Conservation (phyloP, 2,888 invertebrate species). For the Tryphoninae sp. region DNA sequence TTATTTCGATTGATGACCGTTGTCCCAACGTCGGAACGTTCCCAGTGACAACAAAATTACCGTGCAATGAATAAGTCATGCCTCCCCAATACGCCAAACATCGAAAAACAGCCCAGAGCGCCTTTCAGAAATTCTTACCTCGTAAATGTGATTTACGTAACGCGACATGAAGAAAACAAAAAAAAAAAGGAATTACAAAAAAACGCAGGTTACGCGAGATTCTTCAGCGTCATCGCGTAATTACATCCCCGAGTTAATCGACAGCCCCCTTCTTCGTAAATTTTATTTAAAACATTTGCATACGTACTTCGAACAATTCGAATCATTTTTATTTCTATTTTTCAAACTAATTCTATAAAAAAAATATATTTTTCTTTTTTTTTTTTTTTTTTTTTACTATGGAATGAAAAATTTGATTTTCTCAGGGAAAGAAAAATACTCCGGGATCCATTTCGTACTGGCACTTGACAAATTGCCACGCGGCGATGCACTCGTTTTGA, state of each 20-base stretch:
- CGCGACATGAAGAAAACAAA: neutral
- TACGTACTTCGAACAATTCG: neutral
- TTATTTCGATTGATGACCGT: slow-evolving; percentile 19
- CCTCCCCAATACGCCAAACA: neutral
- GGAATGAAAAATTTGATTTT: neutral
- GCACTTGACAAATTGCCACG: slow-evolving; percentile 70
- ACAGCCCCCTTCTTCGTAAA: neutral
- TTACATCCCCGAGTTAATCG: slow-evolving; percentile 8
- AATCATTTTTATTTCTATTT: too few relatives aligned
- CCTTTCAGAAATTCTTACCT: slow-evolving; percentile 10
- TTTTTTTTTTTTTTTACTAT: neutral
- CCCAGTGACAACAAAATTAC: slow-evolving; percentile 54
- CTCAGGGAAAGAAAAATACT: slow-evolving; percentile 72
- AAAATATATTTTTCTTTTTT: neutral
- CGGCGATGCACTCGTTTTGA: slow-evolving; percentile 66
- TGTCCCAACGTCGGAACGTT: slow-evolving; percentile 24
- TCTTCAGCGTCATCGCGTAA: slow-evolving; percentile 41
- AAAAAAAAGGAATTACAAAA: neutral
- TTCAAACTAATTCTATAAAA: neutral
- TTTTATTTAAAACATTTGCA: slow-evolving; percentile 20
- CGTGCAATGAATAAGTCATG: slow-evolving; percentile 47
- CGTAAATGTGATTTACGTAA: slow-evolving; percentile 36
- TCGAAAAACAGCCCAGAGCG: neutral
- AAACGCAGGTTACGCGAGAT: slow-evolving; percentile 15
- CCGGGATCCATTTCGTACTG: slow-evolving; percentile 65